Evolutionary conservation across 2,888 invertebrate genomes (phyloP).

Genomic region (Lasioglossum figueresi): DNA sequence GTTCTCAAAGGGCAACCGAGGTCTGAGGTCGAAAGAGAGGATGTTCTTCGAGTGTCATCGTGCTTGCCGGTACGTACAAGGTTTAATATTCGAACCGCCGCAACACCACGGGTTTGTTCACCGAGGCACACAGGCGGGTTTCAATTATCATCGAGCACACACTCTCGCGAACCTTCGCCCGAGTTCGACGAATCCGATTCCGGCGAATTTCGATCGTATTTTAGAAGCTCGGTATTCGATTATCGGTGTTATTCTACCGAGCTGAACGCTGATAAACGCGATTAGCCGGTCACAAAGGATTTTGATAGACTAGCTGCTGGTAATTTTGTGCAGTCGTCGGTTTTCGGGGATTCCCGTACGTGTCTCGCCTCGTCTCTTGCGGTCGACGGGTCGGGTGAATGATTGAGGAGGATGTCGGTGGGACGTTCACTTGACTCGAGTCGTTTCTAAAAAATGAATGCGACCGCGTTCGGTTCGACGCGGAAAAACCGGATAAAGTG

Average conservation of each 20-base stretch:
- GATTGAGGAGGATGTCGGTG: slow-evolving; percentile 13
- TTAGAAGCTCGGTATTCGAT: not conserved
- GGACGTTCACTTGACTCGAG: slow-evolving; percentile 10
- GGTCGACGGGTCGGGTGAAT: slow-evolving; percentile 8
- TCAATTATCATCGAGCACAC: not conserved
- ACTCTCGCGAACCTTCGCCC: not conserved
- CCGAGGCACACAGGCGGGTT: not conserved
- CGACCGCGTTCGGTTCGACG: not conserved
- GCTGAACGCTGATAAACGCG: not conserved
- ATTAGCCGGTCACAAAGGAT: slow-evolving; percentile 11
- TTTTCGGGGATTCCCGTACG: not conserved
- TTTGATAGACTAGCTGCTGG: slow-evolving; percentile 16
- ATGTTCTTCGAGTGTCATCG: slow-evolving; percentile 9
- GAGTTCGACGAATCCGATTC: not conserved
- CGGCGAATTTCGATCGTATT: not conserved
- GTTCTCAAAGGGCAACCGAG: slow-evolving; percentile 19
- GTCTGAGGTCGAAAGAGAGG: not conserved
- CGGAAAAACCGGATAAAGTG: slow-evolving; percentile 5
- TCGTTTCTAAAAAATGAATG: slow-evolving; percentile 2
- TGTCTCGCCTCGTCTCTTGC: not conserved
- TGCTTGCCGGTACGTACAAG: slow-evolving; percentile 31
- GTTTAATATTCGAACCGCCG: not conserved
- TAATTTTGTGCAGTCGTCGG: not conserved
- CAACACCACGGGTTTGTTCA: not conserved
- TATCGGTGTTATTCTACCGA: not conserved